These are phyloP conservation scores for Vesta saturnalis DNA, from an alignment of 2,888 invertebrate species.

Conservation along the genomic window DNA sequence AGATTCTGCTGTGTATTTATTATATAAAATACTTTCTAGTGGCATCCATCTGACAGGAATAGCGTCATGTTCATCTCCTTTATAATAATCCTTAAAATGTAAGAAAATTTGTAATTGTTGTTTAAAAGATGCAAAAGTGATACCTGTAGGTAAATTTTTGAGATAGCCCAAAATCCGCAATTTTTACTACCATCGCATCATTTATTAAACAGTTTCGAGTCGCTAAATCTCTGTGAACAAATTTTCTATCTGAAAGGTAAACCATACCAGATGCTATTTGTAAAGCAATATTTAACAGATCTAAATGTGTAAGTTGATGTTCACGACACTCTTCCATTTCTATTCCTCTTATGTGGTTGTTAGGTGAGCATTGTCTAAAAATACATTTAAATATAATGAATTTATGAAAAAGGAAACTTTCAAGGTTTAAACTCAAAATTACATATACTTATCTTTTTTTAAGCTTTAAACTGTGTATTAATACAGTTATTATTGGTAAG, in stretches of 20 bases:
- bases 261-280: slow-evolving; percentile 97
- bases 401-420: too few species aligned
- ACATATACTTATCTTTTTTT: too few species aligned
- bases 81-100: slow-evolving; percentile 80
- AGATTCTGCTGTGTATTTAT: slow-evolving; percentile 95
- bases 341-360: slow-evolving; percentile 47
- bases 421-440: too few species aligned
- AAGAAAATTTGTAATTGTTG: neutral
- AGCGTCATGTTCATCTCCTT: slow-evolving; percentile 94
- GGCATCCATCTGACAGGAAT: slow-evolving; percentile 99
- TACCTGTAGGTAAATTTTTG: slow-evolving; percentile 88
- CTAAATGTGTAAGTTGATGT: slow-evolving; percentile 78
- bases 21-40: slow-evolving; percentile 93
- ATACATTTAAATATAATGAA: too few species aligned
- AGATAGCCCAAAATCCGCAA: slow-evolving; percentile 96
- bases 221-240: slow-evolving; percentile 95
- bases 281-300: slow-evolving; percentile 84
- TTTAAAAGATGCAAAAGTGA: neutral
- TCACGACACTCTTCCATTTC: slow-evolving; percentile 65
- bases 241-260: slow-evolving; percentile 91
- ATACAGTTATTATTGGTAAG: too few species aligned
- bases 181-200: slow-evolving; percentile 94
- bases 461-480: too few species aligned
- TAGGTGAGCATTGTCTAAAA: slow-evolving; percentile 79
- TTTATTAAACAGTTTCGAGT: slow-evolving; percentile 95